Evolutionary conservation across 2,797 vertebrate genomes (phyloP), one percentile per base, ranked within the genome.

Genomic region (Eulemur rubriventer): DNA sequence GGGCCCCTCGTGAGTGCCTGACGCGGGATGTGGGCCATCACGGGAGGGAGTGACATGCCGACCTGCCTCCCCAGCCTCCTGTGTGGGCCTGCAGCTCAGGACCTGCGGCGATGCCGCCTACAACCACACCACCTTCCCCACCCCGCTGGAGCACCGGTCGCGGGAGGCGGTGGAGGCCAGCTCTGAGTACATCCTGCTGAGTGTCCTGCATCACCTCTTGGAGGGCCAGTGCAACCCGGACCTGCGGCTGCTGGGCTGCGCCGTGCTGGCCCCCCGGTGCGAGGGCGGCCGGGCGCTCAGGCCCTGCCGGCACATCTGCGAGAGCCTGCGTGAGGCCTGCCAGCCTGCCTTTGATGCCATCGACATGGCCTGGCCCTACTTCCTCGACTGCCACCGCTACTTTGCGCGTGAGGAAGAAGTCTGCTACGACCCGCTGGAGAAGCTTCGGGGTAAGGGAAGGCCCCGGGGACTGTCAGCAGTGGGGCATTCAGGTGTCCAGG

Each of bases 311-410:
- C 99, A 98, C 0, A 97, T 99, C 3, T 99, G 99, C 20, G 99
- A 99, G 96, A 98, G 96, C 1, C 97, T 99, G 86, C 99, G 98
- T 69, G 99, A 98, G 96, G 99, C 97, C 96, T 99, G 99, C 24
- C 93, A 89, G 26, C 99, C 99, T 0, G 99, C 99, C 73, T 99
- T 99, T 33, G 99, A 99, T 33, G 98, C 98, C 52, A 99, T 99
- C 17, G 98, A 99, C 48, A 99, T 99, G 99, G 99, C 99, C 91
- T 99, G 99, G 99, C 99, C 99, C 41, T 99, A 99, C 98, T 99
- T 99, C 97, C 98, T 99, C 13, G 99, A 99, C 96, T 99, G 99
- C 0, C 98, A 99, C 84, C 99, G 98, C 78, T 99, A 99, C 98
- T 99, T 99, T 0, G 99, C 98, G 0, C 98, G 98, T 0, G 98